Evolutionary conservation across 2,888 invertebrate genomes (phyloP).

Genomic region (Caprella mutica): DNA sequence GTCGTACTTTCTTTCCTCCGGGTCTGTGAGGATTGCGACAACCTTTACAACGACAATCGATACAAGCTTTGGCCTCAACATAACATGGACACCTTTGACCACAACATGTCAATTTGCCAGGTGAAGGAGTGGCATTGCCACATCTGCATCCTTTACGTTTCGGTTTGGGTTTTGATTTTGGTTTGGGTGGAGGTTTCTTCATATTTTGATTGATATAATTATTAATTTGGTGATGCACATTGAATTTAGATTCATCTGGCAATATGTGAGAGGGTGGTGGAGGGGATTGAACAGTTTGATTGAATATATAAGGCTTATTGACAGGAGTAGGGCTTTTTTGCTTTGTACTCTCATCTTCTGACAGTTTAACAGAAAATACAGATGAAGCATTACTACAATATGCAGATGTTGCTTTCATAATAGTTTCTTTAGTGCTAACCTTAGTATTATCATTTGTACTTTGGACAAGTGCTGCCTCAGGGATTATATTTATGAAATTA

Average conservation of each 20-base stretch:
- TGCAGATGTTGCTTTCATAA: conserved; percentile 21
- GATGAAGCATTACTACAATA: conserved; percentile 46
- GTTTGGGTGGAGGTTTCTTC: conserved; percentile 23
- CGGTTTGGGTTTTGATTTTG: conserved; percentile 33
- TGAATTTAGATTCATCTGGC: conserved; percentile 16
- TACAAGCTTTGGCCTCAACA: conserved; percentile 75
- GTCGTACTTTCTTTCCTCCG: conserved; percentile 60
- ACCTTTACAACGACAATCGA: conserved; percentile 80
- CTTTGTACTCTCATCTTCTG: conserved; percentile 62
- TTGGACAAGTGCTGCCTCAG: conserved; percentile 28
- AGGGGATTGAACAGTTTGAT: too few species aligned
- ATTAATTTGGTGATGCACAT: background rate
- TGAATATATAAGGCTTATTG: too few species aligned
- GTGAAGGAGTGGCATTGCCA: conserved; percentile 77
- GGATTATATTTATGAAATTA: conserved; percentile 7
- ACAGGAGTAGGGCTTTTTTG: conserved; percentile 55
- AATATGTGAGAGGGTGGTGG: conserved; percentile 21
- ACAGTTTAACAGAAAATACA: conserved; percentile 66
- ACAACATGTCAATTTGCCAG: conserved; percentile 82
- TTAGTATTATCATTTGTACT: conserved; percentile 34
- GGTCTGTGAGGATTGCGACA: conserved; percentile 81
- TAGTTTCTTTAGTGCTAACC: conserved; percentile 15
- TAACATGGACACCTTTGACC: conserved; percentile 91
- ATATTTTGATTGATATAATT: conserved; percentile 20
- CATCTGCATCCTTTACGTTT: conserved; percentile 60